A percentile compares a stretch with the other conserved stretches of the same genome.
phyloP scores from a whole-genome alignment of 2,113 vertebrate species.

The Sylvia atricapilla region DNA sequence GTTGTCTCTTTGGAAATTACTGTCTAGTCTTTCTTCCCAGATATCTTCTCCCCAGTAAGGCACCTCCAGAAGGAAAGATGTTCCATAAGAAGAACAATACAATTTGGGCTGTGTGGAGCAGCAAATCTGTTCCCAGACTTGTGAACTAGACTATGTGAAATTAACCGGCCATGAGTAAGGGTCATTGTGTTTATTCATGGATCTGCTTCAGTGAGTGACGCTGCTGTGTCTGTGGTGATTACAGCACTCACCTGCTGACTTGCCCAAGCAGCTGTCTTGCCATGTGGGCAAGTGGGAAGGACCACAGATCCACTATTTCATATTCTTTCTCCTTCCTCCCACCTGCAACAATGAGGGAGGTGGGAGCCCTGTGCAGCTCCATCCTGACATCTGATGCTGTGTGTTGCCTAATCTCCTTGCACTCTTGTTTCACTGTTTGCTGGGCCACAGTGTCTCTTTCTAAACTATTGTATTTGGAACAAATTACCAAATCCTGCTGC shows the following conservation, averaged over 20 bases:
- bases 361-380: neutral
- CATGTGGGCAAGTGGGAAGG: neutral
- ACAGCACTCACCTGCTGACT: neutral
- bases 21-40: neutral
- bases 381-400: neutral
- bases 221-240: neutral
- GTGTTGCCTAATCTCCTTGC: neutral
- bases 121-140: neutral
- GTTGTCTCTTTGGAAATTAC: neutral
- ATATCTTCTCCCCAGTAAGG: neutral
- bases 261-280: neutral
- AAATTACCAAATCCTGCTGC: neutral
- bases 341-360: neutral
- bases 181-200: neutral
- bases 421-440: neutral
- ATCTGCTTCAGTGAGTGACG: neutral
- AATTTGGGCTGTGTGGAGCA: neutral
- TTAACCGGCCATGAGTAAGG: neutral
- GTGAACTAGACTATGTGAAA: neutral
- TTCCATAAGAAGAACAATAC: neutral
- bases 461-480: constrained; percentile 6
- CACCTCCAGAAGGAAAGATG: neutral
- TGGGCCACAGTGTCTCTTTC: neutral
- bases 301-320: neutral
- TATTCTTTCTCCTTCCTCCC: neutral